Percentiles rank a stretch among this genome's conserved stretches.
phyloP scores from a whole-genome alignment of 2,113 vertebrate species.

The Ranitomeya imitator region DNA sequence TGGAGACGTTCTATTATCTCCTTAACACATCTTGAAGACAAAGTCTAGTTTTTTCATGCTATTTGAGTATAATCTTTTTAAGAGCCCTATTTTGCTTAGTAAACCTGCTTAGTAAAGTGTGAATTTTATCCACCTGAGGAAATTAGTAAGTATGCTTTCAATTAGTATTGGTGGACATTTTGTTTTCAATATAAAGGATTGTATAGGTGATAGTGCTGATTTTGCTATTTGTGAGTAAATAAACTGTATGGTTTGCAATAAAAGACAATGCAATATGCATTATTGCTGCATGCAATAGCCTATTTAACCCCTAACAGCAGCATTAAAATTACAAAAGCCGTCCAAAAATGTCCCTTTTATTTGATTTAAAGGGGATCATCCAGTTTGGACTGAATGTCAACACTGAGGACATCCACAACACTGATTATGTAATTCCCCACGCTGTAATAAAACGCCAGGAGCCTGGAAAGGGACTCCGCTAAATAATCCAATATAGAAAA shows the following conservation, averaged over 20 bases:
- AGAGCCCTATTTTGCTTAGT: not conserved
- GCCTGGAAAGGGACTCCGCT: too few relatives aligned
- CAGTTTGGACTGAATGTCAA: too few relatives aligned
- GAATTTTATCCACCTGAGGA: not conserved
- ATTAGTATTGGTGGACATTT: not conserved
- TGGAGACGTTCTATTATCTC: conserved; percentile 18
- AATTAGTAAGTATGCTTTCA: not conserved
- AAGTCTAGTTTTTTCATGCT: not conserved
- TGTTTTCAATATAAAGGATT: not conserved
- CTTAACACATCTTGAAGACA: conserved; percentile 23
- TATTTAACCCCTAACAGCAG: too few relatives aligned
- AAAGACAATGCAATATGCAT: too few relatives aligned
- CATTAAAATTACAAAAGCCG: too few relatives aligned
- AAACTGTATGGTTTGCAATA: not conserved
- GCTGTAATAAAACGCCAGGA: too few relatives aligned
- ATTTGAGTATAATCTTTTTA: not conserved
- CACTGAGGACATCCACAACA: too few relatives aligned
- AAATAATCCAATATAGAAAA: too few relatives aligned
- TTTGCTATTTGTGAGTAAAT: not conserved
- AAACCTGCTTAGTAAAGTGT: not conserved
- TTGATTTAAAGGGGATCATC: too few relatives aligned
- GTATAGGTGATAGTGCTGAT: not conserved
- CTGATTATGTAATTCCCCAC: too few relatives aligned
- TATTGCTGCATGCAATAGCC: too few relatives aligned
- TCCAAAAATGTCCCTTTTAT: too few relatives aligned